Conservation (phyloP, 2,888 invertebrate genomes). For the Ommatoiulus sabulosus region DNA sequence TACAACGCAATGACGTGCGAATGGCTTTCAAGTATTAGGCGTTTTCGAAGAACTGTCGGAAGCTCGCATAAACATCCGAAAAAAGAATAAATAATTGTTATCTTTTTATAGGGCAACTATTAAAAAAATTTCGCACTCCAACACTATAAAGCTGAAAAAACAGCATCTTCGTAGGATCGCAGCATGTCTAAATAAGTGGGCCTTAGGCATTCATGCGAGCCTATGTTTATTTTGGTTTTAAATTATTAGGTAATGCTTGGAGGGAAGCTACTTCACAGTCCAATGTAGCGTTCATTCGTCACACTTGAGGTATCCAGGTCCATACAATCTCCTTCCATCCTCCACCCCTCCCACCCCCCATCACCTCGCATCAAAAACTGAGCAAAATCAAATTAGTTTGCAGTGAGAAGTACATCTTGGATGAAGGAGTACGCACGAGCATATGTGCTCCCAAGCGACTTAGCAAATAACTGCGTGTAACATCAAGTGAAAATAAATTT, state of each 20-base stretch:
- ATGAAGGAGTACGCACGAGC: neutral
- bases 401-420: conserved; percentile 3
- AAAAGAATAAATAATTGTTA: neutral
- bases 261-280: neutral
- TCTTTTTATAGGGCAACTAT: neutral
- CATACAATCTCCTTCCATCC: neutral
- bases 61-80: neutral
- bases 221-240: neutral
- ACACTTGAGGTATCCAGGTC: neutral
- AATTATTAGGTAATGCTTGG: conserved; percentile 32
- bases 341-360: too few relatives aligned
- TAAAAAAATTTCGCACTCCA: neutral
- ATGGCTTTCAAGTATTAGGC: neutral
- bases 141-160: neutral
- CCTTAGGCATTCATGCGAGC: neutral
- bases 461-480: neutral
- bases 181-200: neutral
- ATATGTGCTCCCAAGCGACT: neutral
- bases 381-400: neutral
- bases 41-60: neutral
- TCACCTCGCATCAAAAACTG: neutral
- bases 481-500: neutral
- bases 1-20: neutral
- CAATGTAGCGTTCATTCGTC: conserved; percentile 31
- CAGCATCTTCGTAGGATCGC: neutral